Evolutionary conservation across 1,140 invertebrate species (phyloP), one percentile per base, ranked within the genome.

Genomic region (Drosophila guanche): DNA sequence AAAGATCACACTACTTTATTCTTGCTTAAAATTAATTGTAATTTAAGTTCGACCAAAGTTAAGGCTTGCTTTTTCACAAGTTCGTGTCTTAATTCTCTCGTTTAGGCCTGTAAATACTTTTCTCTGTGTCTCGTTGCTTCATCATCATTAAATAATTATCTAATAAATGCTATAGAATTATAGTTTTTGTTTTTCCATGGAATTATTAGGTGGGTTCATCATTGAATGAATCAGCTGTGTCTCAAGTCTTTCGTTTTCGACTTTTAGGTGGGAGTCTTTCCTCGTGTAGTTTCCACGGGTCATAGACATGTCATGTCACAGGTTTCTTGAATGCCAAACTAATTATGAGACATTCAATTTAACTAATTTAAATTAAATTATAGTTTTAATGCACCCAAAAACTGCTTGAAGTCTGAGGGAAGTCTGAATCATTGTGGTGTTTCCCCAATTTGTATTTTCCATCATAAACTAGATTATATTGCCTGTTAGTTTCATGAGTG

Each of bases 191-290:
- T 33, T 7, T 33, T 6, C 27, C 3, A 33, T 8, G 27, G 27
- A 7, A 33, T 27, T 10, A 3, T 33, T 33, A 3, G 22, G 4
- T 6, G 33, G 37, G 7, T 6, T 10, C 12, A 7, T 2, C 2
- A 7, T 14, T 54, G 0, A 5, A 54, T 42, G 22, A 42, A 23
- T 54, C 52, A 54, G n/a, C n/a, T 53, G 69, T 63, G 56, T 55
- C 53, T 45, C 59, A 57, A 67, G 57, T 71, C 60, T 74, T 79
- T 77, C 41, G 50, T 52, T 70, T 58, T 61, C 22, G 4, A 14
- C 8, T 40, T 59, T 20, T 14, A 7, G 1, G 1, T 22, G 4
- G 6, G 7, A 54, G 4, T 43, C 37, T 46, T 25, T 43, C 7
- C 14, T 5, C n/a, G 16, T 1, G 7, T 53, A 48, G 42, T 47